Evolutionary conservation across 1,140 invertebrate species (phyloP).

Genomic region (Trachymyrmex cornetzi): DNA sequence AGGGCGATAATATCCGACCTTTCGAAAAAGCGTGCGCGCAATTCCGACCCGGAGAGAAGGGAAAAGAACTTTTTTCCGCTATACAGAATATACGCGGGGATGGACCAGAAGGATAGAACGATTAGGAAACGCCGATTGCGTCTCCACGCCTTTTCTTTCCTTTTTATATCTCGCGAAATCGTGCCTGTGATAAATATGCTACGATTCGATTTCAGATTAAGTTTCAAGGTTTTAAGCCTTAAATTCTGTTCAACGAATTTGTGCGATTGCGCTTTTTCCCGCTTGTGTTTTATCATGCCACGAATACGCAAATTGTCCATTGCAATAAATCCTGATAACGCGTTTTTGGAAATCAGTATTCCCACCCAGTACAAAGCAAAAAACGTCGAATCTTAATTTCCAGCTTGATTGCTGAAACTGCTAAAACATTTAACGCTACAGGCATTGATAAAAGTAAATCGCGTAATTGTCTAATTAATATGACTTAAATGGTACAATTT

Average conservation of each 20-base stretch:
- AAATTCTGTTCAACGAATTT: neutral
- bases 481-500: neutral
- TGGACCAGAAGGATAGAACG: neutral
- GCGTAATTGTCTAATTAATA: neutral
- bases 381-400: neutral
- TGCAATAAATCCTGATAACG: neutral
- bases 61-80: conserved; percentile 32
- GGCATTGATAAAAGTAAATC: neutral
- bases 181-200: neutral
- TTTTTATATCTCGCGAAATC: neutral
- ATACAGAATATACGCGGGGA: neutral
- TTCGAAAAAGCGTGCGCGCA: conserved; percentile 43
- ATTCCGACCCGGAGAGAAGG: conserved; percentile 8
- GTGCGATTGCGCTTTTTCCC: neutral
- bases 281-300: neutral
- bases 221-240: conserved; percentile 11
- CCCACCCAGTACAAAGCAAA: neutral
- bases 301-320: neutral
- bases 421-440: neutral
- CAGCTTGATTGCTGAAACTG: neutral
- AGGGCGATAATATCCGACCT: conserved; percentile 50
- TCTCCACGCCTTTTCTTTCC: neutral
- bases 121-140: conserved; percentile 27
- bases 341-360: neutral
- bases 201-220: conserved; percentile 22